A percentile compares a stretch with the other conserved stretches of the same genome.
Evolutionary conservation across 2,113 vertebrate genomes (phyloP).

Genomic region (Corapipo altera): DNA sequence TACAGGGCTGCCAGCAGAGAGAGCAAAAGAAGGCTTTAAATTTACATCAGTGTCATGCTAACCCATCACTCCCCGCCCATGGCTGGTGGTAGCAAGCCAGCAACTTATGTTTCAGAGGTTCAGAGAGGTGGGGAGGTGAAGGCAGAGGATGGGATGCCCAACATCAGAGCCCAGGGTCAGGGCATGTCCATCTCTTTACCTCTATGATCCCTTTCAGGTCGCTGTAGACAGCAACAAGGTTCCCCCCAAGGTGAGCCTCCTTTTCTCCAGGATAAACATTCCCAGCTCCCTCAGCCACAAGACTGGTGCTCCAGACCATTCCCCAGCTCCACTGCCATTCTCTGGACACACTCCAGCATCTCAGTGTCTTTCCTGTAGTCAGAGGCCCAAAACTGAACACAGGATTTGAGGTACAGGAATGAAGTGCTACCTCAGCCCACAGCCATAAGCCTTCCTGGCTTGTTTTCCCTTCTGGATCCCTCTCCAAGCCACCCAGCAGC

Average conservation of each 20-base stretch:
- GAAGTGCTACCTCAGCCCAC: not conserved
- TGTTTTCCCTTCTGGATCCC: not conserved
- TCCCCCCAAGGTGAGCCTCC: not conserved
- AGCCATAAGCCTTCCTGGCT: not conserved
- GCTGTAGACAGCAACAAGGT: not conserved
- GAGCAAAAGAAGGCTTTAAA: not conserved
- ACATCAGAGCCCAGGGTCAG: not conserved
- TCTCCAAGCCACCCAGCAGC: not conserved
- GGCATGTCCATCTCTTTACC: not conserved
- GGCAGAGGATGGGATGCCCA: not conserved
- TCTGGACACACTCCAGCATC: not conserved
- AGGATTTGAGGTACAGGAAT: not conserved
- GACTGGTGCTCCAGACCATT: not conserved
- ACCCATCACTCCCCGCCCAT: not conserved
- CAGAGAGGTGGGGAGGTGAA: not conserved
- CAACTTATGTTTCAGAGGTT: not conserved
- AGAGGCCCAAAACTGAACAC: not conserved
- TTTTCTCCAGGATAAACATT: not conserved
- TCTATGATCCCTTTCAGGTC: not conserved
- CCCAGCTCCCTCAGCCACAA: not conserved
- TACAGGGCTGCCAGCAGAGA: not conserved
- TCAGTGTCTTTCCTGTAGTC: not conserved
- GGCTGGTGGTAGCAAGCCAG: not conserved
- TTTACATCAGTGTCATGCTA: slow-evolving; percentile 2
- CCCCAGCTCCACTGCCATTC: not conserved